Base-by-base conservation (phyloP, 2,888 invertebrate species). In the Troglohyphantes excavatus region DNA sequence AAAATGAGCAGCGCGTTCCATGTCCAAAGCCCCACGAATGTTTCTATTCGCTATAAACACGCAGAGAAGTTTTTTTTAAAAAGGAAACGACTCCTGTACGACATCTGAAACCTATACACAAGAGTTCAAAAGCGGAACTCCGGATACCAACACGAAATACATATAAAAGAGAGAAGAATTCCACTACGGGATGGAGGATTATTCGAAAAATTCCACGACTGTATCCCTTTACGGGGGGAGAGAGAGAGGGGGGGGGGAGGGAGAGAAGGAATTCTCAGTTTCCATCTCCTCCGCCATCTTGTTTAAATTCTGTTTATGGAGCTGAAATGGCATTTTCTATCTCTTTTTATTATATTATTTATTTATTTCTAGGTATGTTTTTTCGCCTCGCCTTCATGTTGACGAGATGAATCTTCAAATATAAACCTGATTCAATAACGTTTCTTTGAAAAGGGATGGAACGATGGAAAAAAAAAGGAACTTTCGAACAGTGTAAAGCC, bases 221-320 rank as follows among this genome's bases (percentile, higher is more conserved):
- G 65, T 43, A 72, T 83, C 73, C 83, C 63, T 83, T 83, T 73
- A 73, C 73, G 43, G n/a, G 27, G n/a, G n/a, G n/a, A n/a, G n/a
- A n/a, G n/a, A n/a, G n/a, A n/a, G n/a, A n/a, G n/a, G n/a, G n/a
- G n/a, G n/a, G n/a, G n/a, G n/a, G n/a, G n/a, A n/a, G n/a, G n/a
- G n/a, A n/a, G n/a, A n/a, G n/a, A 63, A 83, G 46, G 61, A 73
- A 83, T 83, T 83, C 72, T 73, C 83, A 83, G 83, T 73, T 83
- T 83, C 73, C 73, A 63, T 83, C 70, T 70, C n/a, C n/a, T n/a
- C 17, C 26, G 43, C 73, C 27, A 63, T 72, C 61, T 73, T 83
- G 83, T 73, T 83, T 83, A 83, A 83, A 83, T 83, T 83, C 83
- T 83, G 83, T 83, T 83, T 83, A 83, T 73, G 29, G 73, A 46